Conservation (phyloP, 92 coral and sea anemone species). For the Bergia sp. region DNA sequence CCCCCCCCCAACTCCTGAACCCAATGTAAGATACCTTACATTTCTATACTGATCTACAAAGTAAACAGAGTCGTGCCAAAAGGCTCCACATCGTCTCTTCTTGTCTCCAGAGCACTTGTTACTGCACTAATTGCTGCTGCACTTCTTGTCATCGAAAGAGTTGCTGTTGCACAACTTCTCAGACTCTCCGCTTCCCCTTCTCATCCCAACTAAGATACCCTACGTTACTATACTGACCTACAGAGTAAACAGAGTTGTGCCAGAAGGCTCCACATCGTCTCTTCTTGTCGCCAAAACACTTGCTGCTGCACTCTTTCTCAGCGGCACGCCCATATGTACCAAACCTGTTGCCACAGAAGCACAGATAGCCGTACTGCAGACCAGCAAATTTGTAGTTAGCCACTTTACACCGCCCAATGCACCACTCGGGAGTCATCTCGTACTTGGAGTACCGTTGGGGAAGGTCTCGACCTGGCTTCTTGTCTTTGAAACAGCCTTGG, state of each 20-base stretch:
- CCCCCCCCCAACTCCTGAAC: neutral
- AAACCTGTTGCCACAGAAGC: constrained; percentile 95
- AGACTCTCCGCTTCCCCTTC: constrained; percentile 33
- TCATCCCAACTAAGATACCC: neutral
- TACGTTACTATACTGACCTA: constrained; percentile 64
- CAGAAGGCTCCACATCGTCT: constrained; percentile 93
- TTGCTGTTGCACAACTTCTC: constrained; percentile 78
- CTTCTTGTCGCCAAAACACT: constrained; percentile 87
- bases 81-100: constrained; percentile 79
- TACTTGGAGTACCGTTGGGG: constrained; percentile 86
- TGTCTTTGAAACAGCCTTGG: constrained; percentile 91
- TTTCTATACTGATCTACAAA: constrained; percentile 68
- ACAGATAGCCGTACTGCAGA: constrained; percentile 91
- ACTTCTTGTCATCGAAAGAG: constrained; percentile 85
- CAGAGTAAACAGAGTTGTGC: constrained; percentile 92
- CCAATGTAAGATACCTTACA: neutral
- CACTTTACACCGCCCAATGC: constrained; percentile 87
- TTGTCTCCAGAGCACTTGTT: constrained; percentile 90
- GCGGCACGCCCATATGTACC: constrained; percentile 84
- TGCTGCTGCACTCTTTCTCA: constrained; percentile 81
- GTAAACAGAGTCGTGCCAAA: constrained; percentile 93
- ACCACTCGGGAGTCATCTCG: constrained; percentile 99
- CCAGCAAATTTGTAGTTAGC: constrained; percentile 95
- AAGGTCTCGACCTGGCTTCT: constrained; percentile 87
- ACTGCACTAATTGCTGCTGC: constrained; percentile 74